Percentiles rank a stretch among this genome's conserved stretches.
phyloP scores from a whole-genome alignment of 2,888 invertebrate species.

The Apodemia zela region DNA sequence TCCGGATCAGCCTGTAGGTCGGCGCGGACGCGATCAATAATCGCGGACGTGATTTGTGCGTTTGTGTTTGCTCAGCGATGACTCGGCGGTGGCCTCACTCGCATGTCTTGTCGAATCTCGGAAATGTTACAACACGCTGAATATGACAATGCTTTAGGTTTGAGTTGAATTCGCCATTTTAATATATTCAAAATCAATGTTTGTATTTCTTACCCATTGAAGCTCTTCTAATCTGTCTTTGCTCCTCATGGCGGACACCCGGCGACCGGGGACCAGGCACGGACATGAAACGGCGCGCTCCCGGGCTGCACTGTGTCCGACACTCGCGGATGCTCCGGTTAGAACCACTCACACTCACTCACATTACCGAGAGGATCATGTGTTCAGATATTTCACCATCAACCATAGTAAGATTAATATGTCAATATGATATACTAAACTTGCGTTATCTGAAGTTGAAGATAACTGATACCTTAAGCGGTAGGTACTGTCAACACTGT shows the following conservation, averaged over 20 bases:
- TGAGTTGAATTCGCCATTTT: too few relatives aligned
- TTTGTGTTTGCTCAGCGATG: conserved; percentile 4
- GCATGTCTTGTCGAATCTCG: neutral
- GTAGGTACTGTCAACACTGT: neutral
- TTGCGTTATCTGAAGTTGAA: neutral
- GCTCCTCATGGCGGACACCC: conserved; percentile 49
- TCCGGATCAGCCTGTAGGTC: neutral
- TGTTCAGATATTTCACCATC: neutral
- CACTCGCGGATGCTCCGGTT: neutral
- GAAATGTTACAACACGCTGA: neutral
- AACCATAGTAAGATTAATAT: neutral
- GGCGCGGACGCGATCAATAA: neutral
- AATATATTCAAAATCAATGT: neutral
- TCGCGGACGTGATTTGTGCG: neutral
- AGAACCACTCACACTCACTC: too few relatives aligned
- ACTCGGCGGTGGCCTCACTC: neutral
- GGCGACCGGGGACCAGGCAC: too few relatives aligned
- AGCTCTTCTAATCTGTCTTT: conserved; percentile 70
- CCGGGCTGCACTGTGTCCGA: too few relatives aligned
- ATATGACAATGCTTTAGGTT: neutral
- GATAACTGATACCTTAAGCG: neutral
- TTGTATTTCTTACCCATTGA: conserved; percentile 51
- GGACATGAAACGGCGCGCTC: too few relatives aligned
- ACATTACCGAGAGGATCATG: neutral
- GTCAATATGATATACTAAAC: neutral